Percentiles rank a stretch among this genome's conserved stretches.
These are phyloP conservation scores for Yponomeuta evonymella DNA, from an alignment of 2,888 invertebrate species.

Conservation along the genomic window DNA sequence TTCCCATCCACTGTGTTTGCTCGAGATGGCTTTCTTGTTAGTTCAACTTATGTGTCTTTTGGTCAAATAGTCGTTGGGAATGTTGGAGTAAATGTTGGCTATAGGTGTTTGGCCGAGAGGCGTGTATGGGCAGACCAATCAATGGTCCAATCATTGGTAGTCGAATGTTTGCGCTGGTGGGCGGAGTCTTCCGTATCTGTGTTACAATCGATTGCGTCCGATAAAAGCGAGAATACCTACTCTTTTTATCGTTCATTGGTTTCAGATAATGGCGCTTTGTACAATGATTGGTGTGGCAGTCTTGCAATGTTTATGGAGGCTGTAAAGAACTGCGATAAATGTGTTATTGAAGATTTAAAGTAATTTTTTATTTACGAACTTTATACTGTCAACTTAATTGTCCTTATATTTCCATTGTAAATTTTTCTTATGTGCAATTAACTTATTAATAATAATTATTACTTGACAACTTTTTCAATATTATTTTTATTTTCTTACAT, in stretches of 20 bases:
- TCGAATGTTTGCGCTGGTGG: conserved; percentile 2
- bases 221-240: background rate
- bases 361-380: too few relatives aligned
- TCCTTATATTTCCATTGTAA: too few relatives aligned
- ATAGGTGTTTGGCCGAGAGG: conserved; percentile 27
- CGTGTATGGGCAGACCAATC: conserved; percentile 55
- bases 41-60: conserved; percentile 4
- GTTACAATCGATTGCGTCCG: conserved; percentile 3
- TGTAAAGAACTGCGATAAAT: background rate
- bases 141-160: conserved; percentile 59
- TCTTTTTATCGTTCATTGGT: background rate
- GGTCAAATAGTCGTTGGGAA: background rate
- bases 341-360: too few relatives aligned
- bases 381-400: too few relatives aligned
- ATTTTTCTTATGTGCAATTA: too few relatives aligned
- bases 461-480: too few relatives aligned
- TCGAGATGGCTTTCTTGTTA: background rate
- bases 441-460: too few relatives aligned
- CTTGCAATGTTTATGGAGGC: background rate
- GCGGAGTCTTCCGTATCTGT: conserved; percentile 7
- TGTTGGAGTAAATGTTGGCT: background rate
- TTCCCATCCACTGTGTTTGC: background rate
- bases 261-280: background rate
- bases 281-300: background rate
- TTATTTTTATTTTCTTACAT: too few relatives aligned